phyloP scores from a whole-genome alignment of 2,797 vertebrate genomes.

The Lutjanus argentimaculatus region DNA sequence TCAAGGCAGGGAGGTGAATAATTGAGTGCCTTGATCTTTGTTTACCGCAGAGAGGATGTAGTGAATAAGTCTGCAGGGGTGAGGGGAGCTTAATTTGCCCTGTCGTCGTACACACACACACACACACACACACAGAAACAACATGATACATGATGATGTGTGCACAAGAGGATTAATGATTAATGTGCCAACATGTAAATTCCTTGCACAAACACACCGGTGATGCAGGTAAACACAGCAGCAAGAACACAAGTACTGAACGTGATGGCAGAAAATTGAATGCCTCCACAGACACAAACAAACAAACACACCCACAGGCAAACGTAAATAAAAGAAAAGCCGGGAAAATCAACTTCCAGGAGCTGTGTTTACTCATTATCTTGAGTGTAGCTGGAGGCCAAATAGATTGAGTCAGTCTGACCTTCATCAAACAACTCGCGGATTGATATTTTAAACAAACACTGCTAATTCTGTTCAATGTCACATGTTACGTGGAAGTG shows the following conservation, averaged over 20 bases:
- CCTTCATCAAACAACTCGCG: neutral
- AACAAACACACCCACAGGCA: neutral
- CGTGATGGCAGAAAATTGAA: neutral
- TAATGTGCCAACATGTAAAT: neutral
- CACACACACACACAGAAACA: too few species aligned
- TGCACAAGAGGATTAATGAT: neutral
- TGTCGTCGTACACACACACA: neutral
- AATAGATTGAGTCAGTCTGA: neutral
- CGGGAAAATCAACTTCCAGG: neutral
- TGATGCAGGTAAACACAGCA: neutral
- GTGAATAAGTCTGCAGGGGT: neutral
- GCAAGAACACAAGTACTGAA: neutral
- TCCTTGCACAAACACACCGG: neutral
- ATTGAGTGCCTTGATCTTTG: constrained; percentile 30
- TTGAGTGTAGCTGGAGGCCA: neutral
- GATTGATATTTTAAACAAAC: neutral
- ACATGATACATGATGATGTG: neutral
- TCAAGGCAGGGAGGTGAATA: neutral
- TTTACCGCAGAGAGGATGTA: constrained; percentile 14
- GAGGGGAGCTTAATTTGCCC: neutral
- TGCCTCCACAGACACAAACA: neutral
- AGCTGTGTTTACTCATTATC: constrained; percentile 1
- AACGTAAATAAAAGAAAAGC: constrained; percentile 1
- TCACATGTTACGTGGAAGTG: neutral
- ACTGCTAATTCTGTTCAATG: neutral